Conservation (phyloP, 2,888 invertebrate species). For the Formica aserva region DNA sequence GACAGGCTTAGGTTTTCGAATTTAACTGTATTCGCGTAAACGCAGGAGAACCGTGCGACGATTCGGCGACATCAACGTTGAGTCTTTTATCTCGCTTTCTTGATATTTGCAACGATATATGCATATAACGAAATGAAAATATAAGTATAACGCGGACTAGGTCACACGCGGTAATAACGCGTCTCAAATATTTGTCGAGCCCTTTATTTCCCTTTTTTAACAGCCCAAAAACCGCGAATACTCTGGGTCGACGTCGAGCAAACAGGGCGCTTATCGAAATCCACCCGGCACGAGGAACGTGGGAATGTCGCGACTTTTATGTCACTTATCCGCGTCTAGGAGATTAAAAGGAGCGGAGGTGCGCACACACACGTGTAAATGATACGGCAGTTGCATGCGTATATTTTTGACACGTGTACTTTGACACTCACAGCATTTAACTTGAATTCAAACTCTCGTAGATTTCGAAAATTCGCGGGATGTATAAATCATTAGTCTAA, state of each 20-base stretch:
- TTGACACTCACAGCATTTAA: neutral
- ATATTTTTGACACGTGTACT: conserved; percentile 27
- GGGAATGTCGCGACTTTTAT: conserved; percentile 82
- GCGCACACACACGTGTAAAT: neutral
- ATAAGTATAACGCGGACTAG: conserved; percentile 37
- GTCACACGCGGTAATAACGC: conserved; percentile 51
- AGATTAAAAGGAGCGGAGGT: conserved; percentile 76
- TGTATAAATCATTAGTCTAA: neutral
- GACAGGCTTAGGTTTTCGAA: neutral
- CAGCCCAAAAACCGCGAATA: conserved; percentile 67
- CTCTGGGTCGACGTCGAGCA: conserved; percentile 70
- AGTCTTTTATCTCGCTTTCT: conserved; percentile 16
- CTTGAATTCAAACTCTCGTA: neutral
- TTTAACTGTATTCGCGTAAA: neutral
- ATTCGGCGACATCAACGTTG: neutral
- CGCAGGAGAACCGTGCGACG: neutral
- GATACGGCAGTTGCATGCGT: neutral
- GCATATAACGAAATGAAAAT: conserved; percentile 28
- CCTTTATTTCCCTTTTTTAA: conserved; percentile 51
- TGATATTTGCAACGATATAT: conserved; percentile 46
- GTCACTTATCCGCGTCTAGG: conserved; percentile 80
- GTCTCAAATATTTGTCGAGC: conserved; percentile 68
- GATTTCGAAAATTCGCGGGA: neutral
- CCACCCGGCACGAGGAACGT: conserved; percentile 76
- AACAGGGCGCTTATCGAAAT: conserved; percentile 81